Base-by-base conservation (phyloP, 2,113 vertebrate species). In the Saccopteryx leptura region DNA sequence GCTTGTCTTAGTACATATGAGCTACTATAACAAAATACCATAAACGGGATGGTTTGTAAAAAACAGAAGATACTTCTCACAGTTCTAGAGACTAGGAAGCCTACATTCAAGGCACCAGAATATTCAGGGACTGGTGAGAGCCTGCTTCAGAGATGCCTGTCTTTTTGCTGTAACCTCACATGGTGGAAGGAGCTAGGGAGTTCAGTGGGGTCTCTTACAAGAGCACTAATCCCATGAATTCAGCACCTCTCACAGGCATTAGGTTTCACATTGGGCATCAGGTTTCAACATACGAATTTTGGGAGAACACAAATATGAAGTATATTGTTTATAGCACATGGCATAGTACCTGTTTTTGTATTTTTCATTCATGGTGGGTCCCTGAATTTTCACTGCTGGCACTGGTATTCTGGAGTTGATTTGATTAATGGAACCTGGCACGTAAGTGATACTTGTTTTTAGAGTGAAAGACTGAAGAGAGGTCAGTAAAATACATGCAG, bases 11-110 rank as follows among this genome's bases (percentile, higher is more conserved):
- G 56, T 91, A 50, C 17, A 48, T 60, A 72, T 72, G 72, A 56
- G 13, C 7, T 74, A 48, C 66, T 88, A 3, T 93, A 74, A 56
- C 61, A 66, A 60, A 84, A 69, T 85, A 46, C 15, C 63, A n/a
- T n/a, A 19, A 66, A 56, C 7, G 68, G 28, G n/a, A 33, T 69
- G 28, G 60, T 54, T 60, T 76, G 76, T 63, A 76, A 66, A 76
- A n/a, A 60, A 69, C 28, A 76, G 52, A 76, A 90, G 39, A 76
- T 83, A 75, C 65, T 83, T 84, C 69, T 94, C 31, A 50, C 31
- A 18, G 28, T 56, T 56, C 15, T 14, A 50, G 84, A 28, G n/a
- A 19, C 48, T 56, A 50, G n/a, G 56, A 74, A 88, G 17, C 21
- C 39, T 54, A 3, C 48, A 58, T 24, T 75, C 71, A 68, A 1